These are phyloP conservation scores for Cryptosula pallasiana DNA, from an alignment of 2,888 invertebrate species.

Conservation along the genomic window DNA sequence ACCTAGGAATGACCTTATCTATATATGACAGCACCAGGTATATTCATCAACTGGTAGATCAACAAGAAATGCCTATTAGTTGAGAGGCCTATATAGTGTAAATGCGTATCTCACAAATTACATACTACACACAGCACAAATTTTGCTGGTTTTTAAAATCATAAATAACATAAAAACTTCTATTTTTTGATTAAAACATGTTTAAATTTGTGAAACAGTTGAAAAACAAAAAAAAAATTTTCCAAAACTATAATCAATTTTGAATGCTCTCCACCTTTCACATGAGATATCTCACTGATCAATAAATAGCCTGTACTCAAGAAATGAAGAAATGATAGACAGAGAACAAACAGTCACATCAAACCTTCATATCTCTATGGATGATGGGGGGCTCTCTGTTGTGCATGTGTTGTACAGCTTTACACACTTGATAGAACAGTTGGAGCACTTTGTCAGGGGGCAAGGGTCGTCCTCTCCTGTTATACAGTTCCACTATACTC, in stretches of 20 bases:
- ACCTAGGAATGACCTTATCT: too few species aligned
- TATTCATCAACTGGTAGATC: too few species aligned
- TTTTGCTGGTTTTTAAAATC: too few species aligned
- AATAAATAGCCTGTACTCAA: too few species aligned
- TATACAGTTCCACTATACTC: slow-evolving; percentile 41
- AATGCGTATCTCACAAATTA: too few species aligned
- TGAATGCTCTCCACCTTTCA: neutral
- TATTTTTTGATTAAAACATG: too few species aligned
- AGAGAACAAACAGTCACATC: neutral
- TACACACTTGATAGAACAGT: slow-evolving; percentile 85
- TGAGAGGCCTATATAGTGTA: too few species aligned
- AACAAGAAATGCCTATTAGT: too few species aligned
- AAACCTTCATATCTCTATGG: slow-evolving; percentile 88
- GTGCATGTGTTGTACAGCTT: slow-evolving; percentile 90
- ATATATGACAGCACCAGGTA: too few species aligned
- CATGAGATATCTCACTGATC: neutral
- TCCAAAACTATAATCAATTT: neutral
- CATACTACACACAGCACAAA: too few species aligned
- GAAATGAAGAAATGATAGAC: neutral
- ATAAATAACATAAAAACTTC: too few species aligned
- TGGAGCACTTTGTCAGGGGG: slow-evolving; percentile 59
- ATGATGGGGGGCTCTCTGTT: slow-evolving; percentile 81
- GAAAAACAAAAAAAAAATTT: neutral
- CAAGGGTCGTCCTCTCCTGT: slow-evolving; percentile 37
- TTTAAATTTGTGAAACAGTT: too few species aligned